Conservation (phyloP, 2,113 vertebrate genomes). For the Emydocephalus ijimae region DNA sequence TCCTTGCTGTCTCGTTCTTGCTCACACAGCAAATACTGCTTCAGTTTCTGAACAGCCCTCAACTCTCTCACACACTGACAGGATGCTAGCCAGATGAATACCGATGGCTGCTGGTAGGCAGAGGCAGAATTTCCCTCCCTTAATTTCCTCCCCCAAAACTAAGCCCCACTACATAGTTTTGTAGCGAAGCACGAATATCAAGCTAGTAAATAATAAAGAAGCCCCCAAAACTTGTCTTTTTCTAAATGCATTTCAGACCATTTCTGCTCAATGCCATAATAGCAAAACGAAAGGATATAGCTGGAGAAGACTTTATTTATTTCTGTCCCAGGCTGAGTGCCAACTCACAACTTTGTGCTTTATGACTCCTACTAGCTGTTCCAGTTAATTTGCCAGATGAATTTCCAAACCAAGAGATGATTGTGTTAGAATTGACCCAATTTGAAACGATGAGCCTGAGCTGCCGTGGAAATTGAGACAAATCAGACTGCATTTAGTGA, state of each 20-base stretch:
- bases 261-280: neutral
- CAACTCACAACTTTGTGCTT: slow-evolving; percentile 11
- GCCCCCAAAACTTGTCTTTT: neutral
- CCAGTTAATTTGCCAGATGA: slow-evolving; percentile 9
- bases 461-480: slow-evolving; percentile 3
- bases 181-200: too few relatives aligned
- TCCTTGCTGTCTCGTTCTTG: too few relatives aligned
- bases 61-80: too few relatives aligned
- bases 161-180: too few relatives aligned
- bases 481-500: neutral
- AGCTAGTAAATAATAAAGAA: neutral
- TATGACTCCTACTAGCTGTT: slow-evolving; percentile 2
- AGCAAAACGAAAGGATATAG: neutral
- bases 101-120: too few relatives aligned
- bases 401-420: neutral
- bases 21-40: too few relatives aligned
- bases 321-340: slow-evolving; percentile 4
- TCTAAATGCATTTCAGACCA: neutral
- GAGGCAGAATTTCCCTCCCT: too few relatives aligned
- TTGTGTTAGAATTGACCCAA: slow-evolving; percentile 22
- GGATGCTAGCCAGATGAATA: too few relatives aligned
- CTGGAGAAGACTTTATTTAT: neutral
- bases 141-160: too few relatives aligned
- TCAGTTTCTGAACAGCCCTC: too few relatives aligned
- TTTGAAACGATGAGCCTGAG: slow-evolving; percentile 10